Evolutionary conservation across 1,140 invertebrate species (phyloP).

Genomic region (Diorhabda elongata): DNA sequence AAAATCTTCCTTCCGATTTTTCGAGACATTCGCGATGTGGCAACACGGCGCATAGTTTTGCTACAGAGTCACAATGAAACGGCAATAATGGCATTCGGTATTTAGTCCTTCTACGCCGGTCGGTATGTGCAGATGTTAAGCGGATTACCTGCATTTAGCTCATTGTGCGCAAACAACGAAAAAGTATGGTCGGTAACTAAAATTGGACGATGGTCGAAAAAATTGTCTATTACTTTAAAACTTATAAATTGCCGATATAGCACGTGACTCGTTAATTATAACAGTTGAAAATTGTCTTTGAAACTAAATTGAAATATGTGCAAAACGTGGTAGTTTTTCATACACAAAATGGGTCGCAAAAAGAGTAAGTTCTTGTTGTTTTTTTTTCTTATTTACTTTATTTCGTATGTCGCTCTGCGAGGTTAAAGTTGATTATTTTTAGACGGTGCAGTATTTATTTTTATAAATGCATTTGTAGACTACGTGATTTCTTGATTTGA

Average conservation of each 20-base stretch:
- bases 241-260: background rate
- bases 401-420: background rate
- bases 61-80: too few relatives aligned
- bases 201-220: background rate
- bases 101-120: too few relatives aligned
- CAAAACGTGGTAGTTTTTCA: background rate
- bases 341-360: constrained; percentile 12
- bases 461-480: background rate
- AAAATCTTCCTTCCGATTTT: too few relatives aligned
- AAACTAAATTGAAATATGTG: too few relatives aligned
- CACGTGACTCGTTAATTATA: background rate
- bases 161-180: background rate
- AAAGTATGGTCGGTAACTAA: background rate
- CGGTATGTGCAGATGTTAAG: too few relatives aligned
- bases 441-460: background rate
- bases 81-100: too few relatives aligned
- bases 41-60: too few relatives aligned
- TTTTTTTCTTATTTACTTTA: background rate
- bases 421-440: background rate
- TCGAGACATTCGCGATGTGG: too few relatives aligned
- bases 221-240: background rate
- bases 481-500: background rate
- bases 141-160: background rate
- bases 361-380: constrained; percentile 13
- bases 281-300: too few relatives aligned